Percentiles rank a stretch among this genome's conserved stretches.
phyloP scores from a whole-genome alignment of 2,113 vertebrate species.

The Centropus unirufus region DNA sequence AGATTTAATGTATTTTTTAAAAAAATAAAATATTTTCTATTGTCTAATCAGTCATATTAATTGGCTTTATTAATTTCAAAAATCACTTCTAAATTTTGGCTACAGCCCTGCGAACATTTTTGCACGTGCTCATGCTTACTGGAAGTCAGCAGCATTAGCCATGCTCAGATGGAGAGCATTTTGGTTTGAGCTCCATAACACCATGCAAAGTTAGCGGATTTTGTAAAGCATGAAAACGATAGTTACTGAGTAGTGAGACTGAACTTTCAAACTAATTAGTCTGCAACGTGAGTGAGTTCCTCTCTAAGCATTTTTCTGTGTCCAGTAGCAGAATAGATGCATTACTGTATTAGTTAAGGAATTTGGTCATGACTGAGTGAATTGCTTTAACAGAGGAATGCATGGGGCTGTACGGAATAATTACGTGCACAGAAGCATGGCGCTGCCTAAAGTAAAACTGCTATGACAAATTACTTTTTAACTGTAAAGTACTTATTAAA shows the following conservation, averaged over 20 bases:
- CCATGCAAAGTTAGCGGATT: not conserved
- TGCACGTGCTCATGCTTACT: not conserved
- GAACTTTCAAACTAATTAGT: not conserved
- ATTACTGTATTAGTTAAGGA: not conserved
- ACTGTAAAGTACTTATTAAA: not conserved
- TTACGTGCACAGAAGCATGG: not conserved
- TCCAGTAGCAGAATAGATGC: not conserved
- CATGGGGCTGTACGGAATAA: not conserved
- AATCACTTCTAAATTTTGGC: not conserved
- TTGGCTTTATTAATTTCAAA: not conserved
- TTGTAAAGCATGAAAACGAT: not conserved
- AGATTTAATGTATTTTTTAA: not conserved
- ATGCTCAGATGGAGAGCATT: not conserved
- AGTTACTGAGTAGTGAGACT: not conserved
- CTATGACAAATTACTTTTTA: not conserved
- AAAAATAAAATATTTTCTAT: constrained; percentile 49
- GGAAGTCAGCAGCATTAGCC: not conserved
- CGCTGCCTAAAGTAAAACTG: not conserved
- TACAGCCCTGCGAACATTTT: not conserved
- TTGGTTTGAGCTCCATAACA: not conserved
- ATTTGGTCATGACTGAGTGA: not conserved
- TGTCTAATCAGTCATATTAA: not conserved
- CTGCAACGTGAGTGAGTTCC: not conserved
- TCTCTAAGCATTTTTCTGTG: not conserved
- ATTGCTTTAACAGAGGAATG: not conserved